Base-by-base conservation (phyloP, 2,113 vertebrate genomes). In the Alosa alosa region DNA sequence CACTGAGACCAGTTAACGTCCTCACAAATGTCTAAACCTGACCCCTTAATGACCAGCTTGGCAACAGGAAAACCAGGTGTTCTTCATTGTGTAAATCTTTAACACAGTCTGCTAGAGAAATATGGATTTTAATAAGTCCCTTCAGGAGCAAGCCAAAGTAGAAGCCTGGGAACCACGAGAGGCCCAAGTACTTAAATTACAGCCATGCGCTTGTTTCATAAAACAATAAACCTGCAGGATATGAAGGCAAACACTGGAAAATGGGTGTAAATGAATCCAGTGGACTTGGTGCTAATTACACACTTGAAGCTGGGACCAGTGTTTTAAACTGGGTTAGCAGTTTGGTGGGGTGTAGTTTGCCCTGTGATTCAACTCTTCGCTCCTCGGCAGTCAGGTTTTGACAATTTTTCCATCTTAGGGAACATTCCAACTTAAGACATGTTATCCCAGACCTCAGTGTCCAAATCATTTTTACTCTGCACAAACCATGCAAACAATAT, bases 71-170 rank as follows among this genome's bases (percentile, higher is more conserved):
- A 72, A 86, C 90, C 94, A 95, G 93, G 93, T 95, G 94, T 90
- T 89, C 88, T 52, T 89, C 86, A 86, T 89, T 90, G 91, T 89
- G 88, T 92, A 85, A 93, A 93, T 93, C 87, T 93, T 93, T 92
- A 83, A 92, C 89, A 87, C 84, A 86, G 88, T 91, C 87, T 88
- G 90, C 68, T 92, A 88, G 90, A 94, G 92, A 93, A 93, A 94
- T 93, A 91, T 93, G 90, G 88, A 92, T 94, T 93, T 94, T 94
- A 94, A 94, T 94, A 94, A 94, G 93, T 93, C 93, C 93, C 94
- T 91, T 84, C 85, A 94, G 94, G 93, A 95, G 90, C 84, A 46
- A 86, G 84, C 25, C 85, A 86, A 91, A 88, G 91, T 84, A 84
- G 87, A 89, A 92, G 88, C 89, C 91, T 92, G 91, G 88, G 90